Base-by-base conservation (phyloP, 2,888 invertebrate species). In the Chesias legatella region DNA sequence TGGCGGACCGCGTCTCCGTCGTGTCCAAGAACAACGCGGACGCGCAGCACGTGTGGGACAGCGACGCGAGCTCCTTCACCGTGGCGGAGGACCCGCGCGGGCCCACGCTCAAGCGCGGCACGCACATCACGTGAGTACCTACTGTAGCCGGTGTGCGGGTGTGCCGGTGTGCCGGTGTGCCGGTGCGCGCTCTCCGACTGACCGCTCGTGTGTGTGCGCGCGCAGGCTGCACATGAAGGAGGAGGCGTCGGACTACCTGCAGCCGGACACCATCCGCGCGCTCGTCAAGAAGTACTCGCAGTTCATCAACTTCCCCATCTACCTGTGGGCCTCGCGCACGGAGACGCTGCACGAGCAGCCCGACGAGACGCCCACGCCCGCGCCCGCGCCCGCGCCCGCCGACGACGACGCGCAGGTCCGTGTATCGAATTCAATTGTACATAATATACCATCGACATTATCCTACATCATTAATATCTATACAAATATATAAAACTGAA, bases 251-350 rank as follows among this genome's bases (percentile, higher is more conserved):
- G 99, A 99, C 88, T 99, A 95, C 90, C 85, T 99, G 67, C 98
- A 99, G 81, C 92, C 95, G 53, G 94, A 96, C 68, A 97, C 97
- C 0, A 91, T 99, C 58, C 94, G 94, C 64, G 93, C 93, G 61
- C 90, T 99, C 45, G 95, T 99, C 49, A 95, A 95, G 86, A 99
- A 99, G 83, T 99, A 99, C 88, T 98, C 98, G 3, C 99, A 99
- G 89, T 99, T 99, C 88, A 99, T 99, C 78, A 99, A 98, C 85
- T 99, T 99, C 92, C 96, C 97, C 47, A 99, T 99, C 76, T 94
- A 94, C 82, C 84, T 99, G 77, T 99, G 98, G 98, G 92, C 94
- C 41, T 90, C 91, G 61, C 90, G 86, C 88, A 59, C 61, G 43
- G 61, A 59, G 52, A 59, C 63, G 45, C 63, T 63, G 3, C 57